Percentiles rank a stretch among this genome's conserved stretches.
These are phyloP conservation scores for Cheilosia scutellata DNA, from an alignment of 2,888 invertebrate genomes.

Conservation along the genomic window DNA sequence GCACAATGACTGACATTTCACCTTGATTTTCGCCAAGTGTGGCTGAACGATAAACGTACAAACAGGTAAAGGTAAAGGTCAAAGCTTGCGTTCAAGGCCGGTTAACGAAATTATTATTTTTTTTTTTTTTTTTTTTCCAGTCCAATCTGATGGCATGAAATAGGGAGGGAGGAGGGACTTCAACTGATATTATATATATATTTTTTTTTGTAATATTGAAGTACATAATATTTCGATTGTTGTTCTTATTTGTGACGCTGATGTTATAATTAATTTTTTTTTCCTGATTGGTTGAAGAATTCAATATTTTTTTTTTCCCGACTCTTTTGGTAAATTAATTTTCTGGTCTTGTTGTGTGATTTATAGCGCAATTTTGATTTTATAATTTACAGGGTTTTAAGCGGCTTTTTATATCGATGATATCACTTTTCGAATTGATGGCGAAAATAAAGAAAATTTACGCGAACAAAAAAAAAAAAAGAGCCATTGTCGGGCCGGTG, in stretches of 20 bases:
- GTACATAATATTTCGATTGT: constrained; percentile 6
- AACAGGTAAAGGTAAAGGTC: constrained; percentile 51
- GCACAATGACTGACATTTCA: constrained; percentile 51
- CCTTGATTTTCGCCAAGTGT: constrained; percentile 63
- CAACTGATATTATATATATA: too few relatives aligned
- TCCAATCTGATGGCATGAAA: not conserved
- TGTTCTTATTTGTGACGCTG: constrained; percentile 5
- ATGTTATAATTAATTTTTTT: constrained; percentile 4
- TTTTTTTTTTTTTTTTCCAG: too few relatives aligned
- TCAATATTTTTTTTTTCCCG: not conserved
- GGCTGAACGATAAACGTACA: constrained; percentile 63
- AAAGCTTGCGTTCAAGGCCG: constrained; percentile 69
- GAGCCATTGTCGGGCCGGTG: not conserved
- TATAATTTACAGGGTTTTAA: constrained; percentile 25
- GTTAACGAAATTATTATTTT: constrained; percentile 32
- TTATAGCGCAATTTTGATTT: constrained; percentile 31
- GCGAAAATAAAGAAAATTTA: constrained; percentile 1
- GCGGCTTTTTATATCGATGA: constrained; percentile 21
- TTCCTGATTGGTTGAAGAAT: not conserved
- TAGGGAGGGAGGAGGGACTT: too few relatives aligned
- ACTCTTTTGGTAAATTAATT: constrained; percentile 22
- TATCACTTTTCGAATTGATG: constrained; percentile 38
- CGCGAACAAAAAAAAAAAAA: constrained; percentile 5
- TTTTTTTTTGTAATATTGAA: constrained; percentile 1
- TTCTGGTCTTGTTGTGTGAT: constrained; percentile 4